These are phyloP conservation scores for Troides aeacus DNA, from an alignment of 2,888 invertebrate genomes.

Conservation along the genomic window DNA sequence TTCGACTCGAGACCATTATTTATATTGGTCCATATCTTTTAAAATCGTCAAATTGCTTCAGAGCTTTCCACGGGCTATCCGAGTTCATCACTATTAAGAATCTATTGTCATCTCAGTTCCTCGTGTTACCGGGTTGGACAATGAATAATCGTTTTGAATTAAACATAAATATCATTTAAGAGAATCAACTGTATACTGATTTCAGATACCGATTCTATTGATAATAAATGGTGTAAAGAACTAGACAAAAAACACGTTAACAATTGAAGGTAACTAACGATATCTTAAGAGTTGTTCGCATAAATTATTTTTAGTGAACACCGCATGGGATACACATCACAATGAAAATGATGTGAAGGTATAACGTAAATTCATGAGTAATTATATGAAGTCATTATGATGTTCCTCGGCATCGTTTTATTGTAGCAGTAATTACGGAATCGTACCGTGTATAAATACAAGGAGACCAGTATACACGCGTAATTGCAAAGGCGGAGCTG, in stretches of 20 bases:
- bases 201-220: neutral
- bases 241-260: neutral
- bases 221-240: neutral
- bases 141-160: neutral
- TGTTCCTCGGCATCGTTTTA: constrained; percentile 6
- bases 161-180: neutral
- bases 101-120: constrained; percentile 28
- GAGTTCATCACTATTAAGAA: constrained; percentile 33
- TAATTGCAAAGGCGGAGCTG: constrained; percentile 13
- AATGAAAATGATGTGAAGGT: neutral
- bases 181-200: neutral
- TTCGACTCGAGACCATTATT: constrained; percentile 40
- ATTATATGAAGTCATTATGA: constrained; percentile 12
- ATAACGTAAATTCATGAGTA: neutral
- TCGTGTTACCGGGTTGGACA: neutral
- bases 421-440: constrained; percentile 20
- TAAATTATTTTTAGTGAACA: no score
- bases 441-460: constrained; percentile 16
- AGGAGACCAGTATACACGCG: constrained; percentile 11
- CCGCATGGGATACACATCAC: neutral
- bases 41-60: constrained; percentile 38
- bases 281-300: no score
- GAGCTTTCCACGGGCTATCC: constrained; percentile 38
- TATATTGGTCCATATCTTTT: constrained; percentile 37
- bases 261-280: no score